Evolutionary conservation across 2,113 vertebrate genomes (phyloP), one percentile per base, ranked within the genome.

Genomic region (Apodemus speciosus): DNA sequence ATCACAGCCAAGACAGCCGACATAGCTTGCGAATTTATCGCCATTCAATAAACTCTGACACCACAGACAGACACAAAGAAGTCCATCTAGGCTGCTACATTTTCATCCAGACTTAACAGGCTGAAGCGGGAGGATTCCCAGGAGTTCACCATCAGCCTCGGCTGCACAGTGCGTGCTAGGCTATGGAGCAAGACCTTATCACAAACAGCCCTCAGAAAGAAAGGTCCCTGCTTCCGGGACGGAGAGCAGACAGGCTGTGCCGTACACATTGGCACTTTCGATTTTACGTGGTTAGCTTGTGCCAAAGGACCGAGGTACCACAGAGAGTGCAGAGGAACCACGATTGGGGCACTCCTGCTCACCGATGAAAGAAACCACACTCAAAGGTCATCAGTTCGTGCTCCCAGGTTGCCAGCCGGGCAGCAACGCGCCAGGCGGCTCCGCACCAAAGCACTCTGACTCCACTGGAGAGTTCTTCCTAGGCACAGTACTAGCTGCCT

Each of bases 221-320:
- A n/a, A 53, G 0, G 62, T 49, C 8, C 35, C 40, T 71, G 11
- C 68, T 91, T 91, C 40, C 68, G 73, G 66, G 86, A 71, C 9
- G 6, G 76, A 86, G 88, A 49, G 13, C 15, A 18, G 49, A n/a
- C n/a, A 18, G 79, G 32, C 25, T 30, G 81, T 5, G 23, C 5
- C 3, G n/a, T n/a, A 20, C 0, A 43, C 21, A 38, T 3, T 1
- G 0, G 25, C 38, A 43, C 38, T 60, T 30, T 20, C 9, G 38
- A 16, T 43, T 84, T 69, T 38, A 20, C 0, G 27, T 66, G 81
- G 40, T 23, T 85, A n/a, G 60, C 62, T 6, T 30, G 18, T 21
- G 25, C 5, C 2, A 6, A 53, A 3, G 11, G 53, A 51, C 27
- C 35, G 6, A 14, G 35, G 1, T 0, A 0, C 6, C 3, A 14